Evolutionary conservation across 2,888 invertebrate genomes (phyloP).

Genomic region (Drosophila dives): DNA sequence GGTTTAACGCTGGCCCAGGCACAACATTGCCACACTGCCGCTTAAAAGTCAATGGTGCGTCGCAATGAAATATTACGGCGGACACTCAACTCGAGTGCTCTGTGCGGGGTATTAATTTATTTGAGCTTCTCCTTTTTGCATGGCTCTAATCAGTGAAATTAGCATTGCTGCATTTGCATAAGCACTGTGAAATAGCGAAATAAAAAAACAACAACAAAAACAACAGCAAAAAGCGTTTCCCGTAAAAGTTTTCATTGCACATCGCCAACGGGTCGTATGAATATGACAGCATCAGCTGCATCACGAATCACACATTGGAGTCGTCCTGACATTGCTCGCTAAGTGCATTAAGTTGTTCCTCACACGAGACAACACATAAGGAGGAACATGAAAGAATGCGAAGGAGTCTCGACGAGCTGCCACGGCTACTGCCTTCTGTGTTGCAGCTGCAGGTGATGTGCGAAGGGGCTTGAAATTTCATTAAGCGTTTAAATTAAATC

Average conservation of each 20-base stretch:
- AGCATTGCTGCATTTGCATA: conserved; percentile 72
- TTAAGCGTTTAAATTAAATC: conserved; percentile 77
- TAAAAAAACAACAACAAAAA: conserved; percentile 2
- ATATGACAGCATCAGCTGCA: conserved; percentile 52
- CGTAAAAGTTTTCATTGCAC: conserved; percentile 42
- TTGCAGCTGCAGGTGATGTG: conserved; percentile 71
- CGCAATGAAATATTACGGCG: conserved; percentile 71
- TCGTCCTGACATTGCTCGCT: conserved; percentile 65
- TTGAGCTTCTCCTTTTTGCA: conserved; percentile 12
- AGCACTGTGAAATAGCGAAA: conserved; percentile 10
- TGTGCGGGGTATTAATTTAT: conserved; percentile 17
- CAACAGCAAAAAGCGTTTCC: conserved; percentile 30
- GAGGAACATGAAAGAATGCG: conserved; percentile 49
- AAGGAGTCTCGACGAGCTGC: conserved; percentile 34
- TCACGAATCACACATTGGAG: conserved; percentile 42
- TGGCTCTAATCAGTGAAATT: conserved; percentile 71
- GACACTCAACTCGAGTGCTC: conserved; percentile 47
- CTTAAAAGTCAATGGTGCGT: conserved; percentile 77
- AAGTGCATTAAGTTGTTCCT: conserved; percentile 85
- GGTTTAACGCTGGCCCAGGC: conserved; percentile 64
- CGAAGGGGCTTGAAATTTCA: conserved; percentile 73
- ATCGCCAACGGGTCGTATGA: conserved; percentile 60
- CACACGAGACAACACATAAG: conserved; percentile 49
- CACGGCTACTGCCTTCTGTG: conserved; percentile 1
- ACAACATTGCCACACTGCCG: conserved; percentile 38